Evolutionary conservation across 37 sponge, comb jelly and placozoan species (phyloP), one percentile per base, ranked within the genome.

Genomic region (Dysidea cf. avara): DNA sequence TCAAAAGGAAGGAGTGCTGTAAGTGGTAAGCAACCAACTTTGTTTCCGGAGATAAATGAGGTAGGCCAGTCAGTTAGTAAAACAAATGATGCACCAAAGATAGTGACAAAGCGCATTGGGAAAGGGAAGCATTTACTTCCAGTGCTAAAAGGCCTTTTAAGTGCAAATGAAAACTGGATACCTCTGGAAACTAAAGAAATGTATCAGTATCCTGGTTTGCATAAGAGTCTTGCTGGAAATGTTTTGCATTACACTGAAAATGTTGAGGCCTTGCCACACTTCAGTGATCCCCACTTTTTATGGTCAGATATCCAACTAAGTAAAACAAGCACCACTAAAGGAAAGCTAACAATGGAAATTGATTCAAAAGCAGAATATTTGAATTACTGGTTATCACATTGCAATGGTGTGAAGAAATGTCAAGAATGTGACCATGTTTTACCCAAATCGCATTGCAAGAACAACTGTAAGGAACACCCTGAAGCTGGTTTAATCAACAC

Each of bases 301-400:
- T 71, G 55, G 56, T 31, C 11, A 56, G 74, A 73, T 58, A 58
- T 73, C 14, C 74, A 73, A 37, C 36, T 73, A 4, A 37, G 74
- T 22, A 73, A 73, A 24, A 52, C 25, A 3, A 37, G 60, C 11
- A 36, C 29, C 7, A 35, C 40, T 11, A 34, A 53, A 53, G 6
- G 4, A 13, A n/a, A n/a, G n/a, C n/a, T 70, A 9, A 31, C 18
- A 2, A 20, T 70, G 7, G 11, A 25, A 17, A 53, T 53, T 16
- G 56, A 53, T 70, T 29, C 55, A 32, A 53, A 37, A 33, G n/a
- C 5, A 24, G 56, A 70, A 53, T 25, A 70, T 28, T 36, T 70
- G 7, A 31, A n/a, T 6, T 70, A 53, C 56, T 34, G 56, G 33
- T 52, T 21, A 6, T 53, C 71, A 39, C 56, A 36, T 7, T 70